Base-by-base conservation (phyloP, 1,140 invertebrate species). In the Theocolax elegans region DNA sequence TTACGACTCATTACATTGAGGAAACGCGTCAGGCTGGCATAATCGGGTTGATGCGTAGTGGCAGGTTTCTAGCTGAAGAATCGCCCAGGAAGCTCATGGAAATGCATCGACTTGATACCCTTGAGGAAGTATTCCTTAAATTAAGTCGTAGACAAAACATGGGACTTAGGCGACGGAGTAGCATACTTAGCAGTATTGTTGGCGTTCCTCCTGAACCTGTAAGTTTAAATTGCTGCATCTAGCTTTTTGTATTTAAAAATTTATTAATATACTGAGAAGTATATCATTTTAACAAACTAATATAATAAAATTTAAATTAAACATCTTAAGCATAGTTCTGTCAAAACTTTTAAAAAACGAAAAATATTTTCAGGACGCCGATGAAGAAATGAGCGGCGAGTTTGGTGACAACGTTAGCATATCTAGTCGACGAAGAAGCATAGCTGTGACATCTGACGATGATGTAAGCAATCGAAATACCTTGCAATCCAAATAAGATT, bases 1-100 rank as follows among this genome's bases (percentile, higher is more conserved):
- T 99, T 66, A 99, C 97, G 1, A 99, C 97, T 12, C 97, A 98
- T 87, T 98, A 99, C 79, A 98, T 98, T 68, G 97, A 99, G 81
- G 97, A 98, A 84, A 97, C 97, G 2, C 90, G 95, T 71, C 95
- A 98, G 85, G 96, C 95, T 12, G 89, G 90, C 78, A 89, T 92
- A 75, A 97, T 97, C 79, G 96, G 96, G 1, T 84, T 99, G 3
- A 96, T 99, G 94, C 89, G 97, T 74, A 92, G 93, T 67, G 97
- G 97, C 1, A 90, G 91, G 73, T 91, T 98, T 77, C 83, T 98
- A 13, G 96, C 96, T 0, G 96, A 99, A 84, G 93, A 96, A 79
- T 91, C 95, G 2, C 96, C 97, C 0, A 88, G 88, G 7, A 90
- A 89, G 64, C 84, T 98, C 1, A 90, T 98, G 68, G 87, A 90